phyloP scores from a whole-genome alignment of 2,113 vertebrate species.

The Circaetus gallicus region DNA sequence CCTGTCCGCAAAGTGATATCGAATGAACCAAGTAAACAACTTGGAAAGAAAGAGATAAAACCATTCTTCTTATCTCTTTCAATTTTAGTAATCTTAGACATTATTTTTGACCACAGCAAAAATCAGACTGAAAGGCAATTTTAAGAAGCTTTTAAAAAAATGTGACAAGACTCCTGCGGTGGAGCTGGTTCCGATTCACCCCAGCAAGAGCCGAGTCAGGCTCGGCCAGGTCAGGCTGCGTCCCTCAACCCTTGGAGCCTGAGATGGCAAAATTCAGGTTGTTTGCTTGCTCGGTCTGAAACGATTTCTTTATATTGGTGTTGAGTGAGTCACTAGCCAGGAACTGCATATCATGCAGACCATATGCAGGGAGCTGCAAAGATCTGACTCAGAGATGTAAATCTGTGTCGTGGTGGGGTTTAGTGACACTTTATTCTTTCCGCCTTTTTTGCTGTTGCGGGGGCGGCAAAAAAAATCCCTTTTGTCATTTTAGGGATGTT shows the following conservation, averaged over 20 bases:
- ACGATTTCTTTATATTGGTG: background rate
- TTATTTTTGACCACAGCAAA: background rate
- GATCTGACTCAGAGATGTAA: constrained; percentile 63
- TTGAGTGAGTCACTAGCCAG: constrained; percentile 44
- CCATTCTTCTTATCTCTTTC: background rate
- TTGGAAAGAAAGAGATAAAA: background rate
- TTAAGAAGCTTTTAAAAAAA: background rate
- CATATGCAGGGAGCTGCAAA: constrained; percentile 55
- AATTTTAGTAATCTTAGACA: background rate
- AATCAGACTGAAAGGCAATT: background rate
- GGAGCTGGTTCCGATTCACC: background rate
- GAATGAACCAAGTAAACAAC: constrained; percentile 12
- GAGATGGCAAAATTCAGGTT: background rate
- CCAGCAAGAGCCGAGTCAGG: rapidly evolving
- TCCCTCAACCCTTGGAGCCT: background rate
- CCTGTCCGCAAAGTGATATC: background rate
- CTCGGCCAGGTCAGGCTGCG: background rate
- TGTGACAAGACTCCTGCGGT: rapidly evolving
- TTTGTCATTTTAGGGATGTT: background rate
- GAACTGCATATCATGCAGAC: constrained; percentile 36
- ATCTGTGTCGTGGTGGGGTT: constrained; percentile 16
- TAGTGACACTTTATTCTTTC: background rate
- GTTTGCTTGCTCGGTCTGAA: background rate
- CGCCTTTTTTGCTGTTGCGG: background rate
- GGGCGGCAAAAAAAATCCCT: background rate